A percentile compares a stretch with the other conserved stretches of the same genome.
These are phyloP conservation scores for Conus betulinus DNA, from an alignment of 1,140 invertebrate genomes.

Conservation along the genomic window DNA sequence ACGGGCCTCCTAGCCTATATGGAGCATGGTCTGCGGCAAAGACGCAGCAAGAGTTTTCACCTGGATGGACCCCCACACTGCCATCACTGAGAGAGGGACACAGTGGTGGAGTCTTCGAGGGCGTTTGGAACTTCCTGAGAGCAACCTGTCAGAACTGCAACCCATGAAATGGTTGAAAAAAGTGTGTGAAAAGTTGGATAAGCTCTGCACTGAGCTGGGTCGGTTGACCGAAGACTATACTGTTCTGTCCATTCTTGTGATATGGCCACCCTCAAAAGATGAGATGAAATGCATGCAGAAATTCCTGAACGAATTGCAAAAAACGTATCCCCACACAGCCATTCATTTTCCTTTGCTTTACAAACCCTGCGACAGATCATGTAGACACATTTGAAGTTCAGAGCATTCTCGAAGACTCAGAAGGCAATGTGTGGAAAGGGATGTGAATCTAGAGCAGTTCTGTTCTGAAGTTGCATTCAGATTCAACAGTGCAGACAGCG, in stretches of 20 bases:
- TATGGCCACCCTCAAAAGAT: slow-evolving; percentile 46
- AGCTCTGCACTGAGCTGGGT: slow-evolving; percentile 45
- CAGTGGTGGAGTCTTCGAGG: slow-evolving; percentile 58
- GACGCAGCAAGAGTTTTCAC: slow-evolving; percentile 43
- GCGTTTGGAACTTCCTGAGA: slow-evolving; percentile 46
- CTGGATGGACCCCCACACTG: slow-evolving; percentile 43
- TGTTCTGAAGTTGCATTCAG: not conserved
- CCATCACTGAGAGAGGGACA: slow-evolving; percentile 51
- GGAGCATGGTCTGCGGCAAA: slow-evolving; percentile 44
- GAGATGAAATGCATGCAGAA: slow-evolving; percentile 43
- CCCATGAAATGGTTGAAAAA: slow-evolving; percentile 44
- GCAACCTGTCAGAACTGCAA: slow-evolving; percentile 32
- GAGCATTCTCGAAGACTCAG: not conserved
- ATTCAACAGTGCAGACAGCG: not conserved
- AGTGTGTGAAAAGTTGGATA: slow-evolving; percentile 37
- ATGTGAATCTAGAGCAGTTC: not conserved
- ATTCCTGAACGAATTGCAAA: slow-evolving; percentile 39
- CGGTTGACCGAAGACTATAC: slow-evolving; percentile 54
- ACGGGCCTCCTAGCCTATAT: slow-evolving; percentile 45
- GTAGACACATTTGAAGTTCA: not conserved
- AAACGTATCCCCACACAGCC: not conserved
- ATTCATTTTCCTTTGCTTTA: not conserved
- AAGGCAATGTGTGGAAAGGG: not conserved
- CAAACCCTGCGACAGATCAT: not conserved
- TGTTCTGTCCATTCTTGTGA: slow-evolving; percentile 42